Evolutionary conservation across 2,113 vertebrate species (phyloP).

Genomic region (Pipa parva): DNA sequence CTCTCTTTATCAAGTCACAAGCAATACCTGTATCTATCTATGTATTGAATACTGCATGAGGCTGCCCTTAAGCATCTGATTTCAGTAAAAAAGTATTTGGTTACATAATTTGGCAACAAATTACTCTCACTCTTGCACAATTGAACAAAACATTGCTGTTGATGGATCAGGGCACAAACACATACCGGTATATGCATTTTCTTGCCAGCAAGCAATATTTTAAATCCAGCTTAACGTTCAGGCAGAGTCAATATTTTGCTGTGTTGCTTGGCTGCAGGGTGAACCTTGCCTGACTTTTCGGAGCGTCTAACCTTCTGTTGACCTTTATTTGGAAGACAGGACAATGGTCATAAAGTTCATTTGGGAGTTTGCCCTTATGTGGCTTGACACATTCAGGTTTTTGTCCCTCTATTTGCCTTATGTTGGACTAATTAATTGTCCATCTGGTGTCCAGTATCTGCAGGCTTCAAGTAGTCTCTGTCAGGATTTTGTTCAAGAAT

Average conservation of each 20-base stretch:
- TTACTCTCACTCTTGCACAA: constrained; percentile 1
- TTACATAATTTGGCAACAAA: constrained; percentile 9
- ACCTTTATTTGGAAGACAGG: constrained; percentile 18
- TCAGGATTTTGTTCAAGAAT: not conserved
- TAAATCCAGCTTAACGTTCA: not conserved
- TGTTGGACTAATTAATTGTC: constrained; percentile 15
- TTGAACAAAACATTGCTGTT: constrained; percentile 13
- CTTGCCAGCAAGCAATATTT: constrained; percentile 18
- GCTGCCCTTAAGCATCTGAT: not conserved
- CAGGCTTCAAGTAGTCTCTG: not conserved
- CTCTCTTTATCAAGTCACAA: no score
- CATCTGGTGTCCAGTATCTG: constrained; percentile 1
- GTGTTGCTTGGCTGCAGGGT: constrained; percentile 19
- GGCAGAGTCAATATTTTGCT: constrained; percentile 32
- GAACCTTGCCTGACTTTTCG: constrained; percentile 19
- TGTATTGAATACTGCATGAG: no score
- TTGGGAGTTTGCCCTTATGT: not conserved
- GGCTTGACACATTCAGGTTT: constrained; percentile 1
- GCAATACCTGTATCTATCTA: no score
- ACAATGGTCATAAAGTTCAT: constrained; percentile 13
- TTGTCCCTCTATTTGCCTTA: constrained; percentile 1
- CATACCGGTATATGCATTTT: constrained; percentile 25
- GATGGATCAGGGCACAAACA: not conserved
- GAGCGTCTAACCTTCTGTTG: constrained; percentile 7
- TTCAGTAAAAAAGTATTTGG: not conserved